phyloP scores from a whole-genome alignment of 2,888 invertebrate genomes.

The Anthophora plumipes region DNA sequence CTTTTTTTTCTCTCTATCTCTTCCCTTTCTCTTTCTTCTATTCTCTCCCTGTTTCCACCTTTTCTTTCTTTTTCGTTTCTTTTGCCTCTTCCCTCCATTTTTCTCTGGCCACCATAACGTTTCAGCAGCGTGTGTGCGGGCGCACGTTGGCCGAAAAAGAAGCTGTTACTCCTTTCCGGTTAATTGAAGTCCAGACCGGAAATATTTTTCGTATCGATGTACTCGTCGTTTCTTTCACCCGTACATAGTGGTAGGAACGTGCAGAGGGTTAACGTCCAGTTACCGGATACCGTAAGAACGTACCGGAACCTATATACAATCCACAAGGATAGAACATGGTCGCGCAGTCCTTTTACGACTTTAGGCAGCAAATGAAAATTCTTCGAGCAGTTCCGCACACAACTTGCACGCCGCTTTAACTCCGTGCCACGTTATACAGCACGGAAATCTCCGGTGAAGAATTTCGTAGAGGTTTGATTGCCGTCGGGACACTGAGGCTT shows the following conservation, averaged over 20 bases:
- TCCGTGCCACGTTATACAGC: slow-evolving; percentile 27
- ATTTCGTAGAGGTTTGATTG: slow-evolving; percentile 43
- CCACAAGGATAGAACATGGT: background rate
- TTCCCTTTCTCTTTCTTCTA: background rate
- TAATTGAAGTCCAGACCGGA: slow-evolving; percentile 45
- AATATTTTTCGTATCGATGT: slow-evolving; percentile 43
- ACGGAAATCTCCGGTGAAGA: slow-evolving; percentile 39
- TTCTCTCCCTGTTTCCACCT: background rate
- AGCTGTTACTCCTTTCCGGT: slow-evolving; percentile 35
- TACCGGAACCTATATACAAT: background rate
- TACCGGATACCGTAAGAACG: slow-evolving; percentile 4
- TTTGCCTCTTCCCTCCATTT: too few species aligned
- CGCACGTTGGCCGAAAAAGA: background rate
- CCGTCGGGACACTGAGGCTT: background rate
- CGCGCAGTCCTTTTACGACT: slow-evolving; percentile 45
- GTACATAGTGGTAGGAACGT: background rate
- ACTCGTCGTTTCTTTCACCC: background rate
- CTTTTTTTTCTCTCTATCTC: background rate
- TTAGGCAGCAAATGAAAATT: slow-evolving; percentile 59
- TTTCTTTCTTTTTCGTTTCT: background rate
- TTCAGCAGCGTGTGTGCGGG: background rate
- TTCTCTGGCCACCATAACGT: background rate
- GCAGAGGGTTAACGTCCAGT: slow-evolving; percentile 22
- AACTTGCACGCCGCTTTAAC: slow-evolving; percentile 31
- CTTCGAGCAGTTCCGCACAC: slow-evolving; percentile 56